Conservation (phyloP, 2,797 vertebrate genomes). For the Cephalopachus bancanus region DNA sequence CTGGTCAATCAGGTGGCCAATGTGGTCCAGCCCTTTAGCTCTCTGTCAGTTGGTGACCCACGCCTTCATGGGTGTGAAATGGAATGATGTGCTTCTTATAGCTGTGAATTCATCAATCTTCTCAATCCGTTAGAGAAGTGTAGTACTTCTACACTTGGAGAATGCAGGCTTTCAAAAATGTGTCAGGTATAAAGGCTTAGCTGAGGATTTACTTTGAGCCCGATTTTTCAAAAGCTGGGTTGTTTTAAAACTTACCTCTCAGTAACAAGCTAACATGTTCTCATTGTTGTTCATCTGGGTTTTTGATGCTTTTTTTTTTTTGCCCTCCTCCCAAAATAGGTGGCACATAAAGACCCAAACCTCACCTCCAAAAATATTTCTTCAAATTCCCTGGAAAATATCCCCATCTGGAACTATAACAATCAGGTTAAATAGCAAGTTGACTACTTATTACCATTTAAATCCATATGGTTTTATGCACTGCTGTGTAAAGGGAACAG, state of each 20-base stretch:
- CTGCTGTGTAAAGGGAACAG: neutral
- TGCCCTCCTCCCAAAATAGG: neutral
- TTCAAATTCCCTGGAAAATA: slow-evolving; percentile 44
- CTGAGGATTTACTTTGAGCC: neutral
- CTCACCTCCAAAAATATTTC: slow-evolving; percentile 15
- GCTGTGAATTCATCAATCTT: neutral
- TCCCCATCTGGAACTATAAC: neutral
- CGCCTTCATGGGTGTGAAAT: neutral
- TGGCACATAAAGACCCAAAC: neutral
- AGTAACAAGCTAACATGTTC: neutral
- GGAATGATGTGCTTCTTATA: neutral
- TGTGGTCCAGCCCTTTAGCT: neutral
- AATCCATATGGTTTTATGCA: slow-evolving; percentile 11
- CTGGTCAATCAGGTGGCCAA: neutral
- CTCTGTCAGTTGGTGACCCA: neutral
- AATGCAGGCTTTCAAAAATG: neutral
- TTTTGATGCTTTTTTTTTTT: neutral
- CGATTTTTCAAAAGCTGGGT: slow-evolving; percentile 44
- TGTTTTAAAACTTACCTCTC: neutral
- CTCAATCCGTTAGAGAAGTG: neutral
- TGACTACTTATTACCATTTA: slow-evolving; percentile 55
- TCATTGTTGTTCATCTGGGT: neutral
- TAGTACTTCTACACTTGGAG: neutral
- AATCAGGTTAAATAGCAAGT: neutral
- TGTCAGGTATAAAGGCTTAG: neutral